Base-by-base conservation (phyloP, 2,113 vertebrate species). In the Cygnus atratus region DNA sequence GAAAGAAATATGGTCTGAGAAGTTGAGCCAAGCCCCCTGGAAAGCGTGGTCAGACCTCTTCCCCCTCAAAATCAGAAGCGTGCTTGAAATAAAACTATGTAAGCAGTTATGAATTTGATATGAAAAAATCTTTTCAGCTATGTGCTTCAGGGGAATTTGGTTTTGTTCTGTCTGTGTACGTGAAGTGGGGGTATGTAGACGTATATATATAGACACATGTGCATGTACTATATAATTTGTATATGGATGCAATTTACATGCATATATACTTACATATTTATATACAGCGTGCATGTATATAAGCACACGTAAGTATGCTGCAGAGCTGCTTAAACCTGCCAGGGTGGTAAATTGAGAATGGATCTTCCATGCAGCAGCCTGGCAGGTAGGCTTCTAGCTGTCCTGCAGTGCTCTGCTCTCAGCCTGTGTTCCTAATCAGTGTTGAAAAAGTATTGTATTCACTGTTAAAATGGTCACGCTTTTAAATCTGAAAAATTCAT, bases 401-500 rank as follows among this genome's bases (percentile, higher is more conserved):
- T 72, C 10, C 46, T 82, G 44, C 13, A 29, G 7, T 78, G 31
- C 29, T 84, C n/a, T 62, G 59, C 52, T 92, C n/a, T 67, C 62
- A 63, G 13, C 21, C 33, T 33, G 10, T 67, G 11, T 63, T 43
- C 13, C 39, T 86, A 39, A 63, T 35, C 61, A 22, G 4, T 21
- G 26, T 0, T 88, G 44, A 58, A 93, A 84, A 90, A 57, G 25
- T 31, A 7, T 87, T 9, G 10, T 44, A 20, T 26, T 68, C 0
- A 1, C 39, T 6, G 6, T 80, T 83, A 33, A 0, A 2, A 13
- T 48, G 6, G 33, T 71, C 24, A 37, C 2, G 0, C 50, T 87
- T 82, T 88, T 76, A 70, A 66, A 43, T 61, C 33, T 65, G 19
- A 57, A 76, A 83, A 33, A 61, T 9, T 72, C 19, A 25, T 2